phyloP scores from a whole-genome alignment of 2,797 vertebrate genomes.

The Galagoides demidoff region DNA sequence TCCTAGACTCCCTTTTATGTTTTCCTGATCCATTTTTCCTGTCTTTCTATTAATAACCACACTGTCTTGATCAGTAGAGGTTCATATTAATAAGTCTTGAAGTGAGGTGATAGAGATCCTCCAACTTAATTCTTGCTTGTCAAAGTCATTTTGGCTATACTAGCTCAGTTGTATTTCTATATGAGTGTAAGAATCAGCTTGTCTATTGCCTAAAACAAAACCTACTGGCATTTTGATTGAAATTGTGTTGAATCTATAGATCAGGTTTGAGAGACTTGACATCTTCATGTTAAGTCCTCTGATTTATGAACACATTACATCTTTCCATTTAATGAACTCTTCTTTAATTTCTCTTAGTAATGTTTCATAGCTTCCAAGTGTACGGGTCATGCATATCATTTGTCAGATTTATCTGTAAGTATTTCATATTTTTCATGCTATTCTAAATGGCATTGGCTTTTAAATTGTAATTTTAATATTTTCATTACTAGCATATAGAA shows the following conservation, averaged over 20 bases:
- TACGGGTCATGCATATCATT: not conserved
- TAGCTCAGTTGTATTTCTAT: not conserved
- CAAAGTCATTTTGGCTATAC: not conserved
- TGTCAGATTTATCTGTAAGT: not conserved
- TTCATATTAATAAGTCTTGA: not conserved
- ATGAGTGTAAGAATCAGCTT: not conserved
- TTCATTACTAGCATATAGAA: not conserved
- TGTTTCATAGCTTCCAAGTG: not conserved
- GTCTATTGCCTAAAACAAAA: not conserved
- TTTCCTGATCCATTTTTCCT: not conserved
- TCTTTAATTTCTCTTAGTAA: not conserved
- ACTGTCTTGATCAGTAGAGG: not conserved
- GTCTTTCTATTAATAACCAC: not conserved
- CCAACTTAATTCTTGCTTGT: not conserved
- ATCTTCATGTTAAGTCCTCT: not conserved
- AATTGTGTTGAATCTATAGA: not conserved
- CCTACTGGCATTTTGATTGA: not conserved
- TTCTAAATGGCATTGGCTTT: not conserved
- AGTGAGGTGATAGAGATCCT: not conserved
- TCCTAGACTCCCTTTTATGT: not conserved
- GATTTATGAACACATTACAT: not conserved
- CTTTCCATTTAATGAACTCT: not conserved
- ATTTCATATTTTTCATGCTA: not conserved
- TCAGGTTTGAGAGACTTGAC: not conserved
- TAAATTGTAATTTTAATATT: not conserved